These are phyloP conservation scores for Drosophila ezoana DNA, from an alignment of 2,888 invertebrate species.

Conservation along the genomic window DNA sequence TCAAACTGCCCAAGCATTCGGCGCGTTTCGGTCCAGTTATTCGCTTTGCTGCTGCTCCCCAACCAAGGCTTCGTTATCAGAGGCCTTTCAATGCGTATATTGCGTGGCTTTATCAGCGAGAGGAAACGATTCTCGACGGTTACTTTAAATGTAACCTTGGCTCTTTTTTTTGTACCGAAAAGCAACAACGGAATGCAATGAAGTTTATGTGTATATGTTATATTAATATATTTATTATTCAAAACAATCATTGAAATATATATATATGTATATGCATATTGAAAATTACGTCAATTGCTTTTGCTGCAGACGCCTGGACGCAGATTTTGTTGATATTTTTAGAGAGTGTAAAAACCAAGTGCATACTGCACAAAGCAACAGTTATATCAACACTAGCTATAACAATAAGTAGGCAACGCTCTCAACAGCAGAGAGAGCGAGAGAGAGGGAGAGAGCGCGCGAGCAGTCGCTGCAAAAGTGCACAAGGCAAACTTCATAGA, in stretches of 20 bases:
- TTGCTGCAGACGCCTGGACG: slow-evolving; percentile 47
- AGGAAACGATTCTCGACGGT: slow-evolving; percentile 38
- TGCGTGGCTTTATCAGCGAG: slow-evolving; percentile 37
- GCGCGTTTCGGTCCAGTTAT: slow-evolving; percentile 46
- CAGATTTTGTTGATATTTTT: slow-evolving; percentile 30
- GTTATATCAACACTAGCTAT: slow-evolving; percentile 10
- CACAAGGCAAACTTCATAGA: slow-evolving; percentile 25
- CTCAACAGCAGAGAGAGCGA: background rate
- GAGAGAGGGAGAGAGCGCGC: background rate
- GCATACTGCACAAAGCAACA: slow-evolving; percentile 10
- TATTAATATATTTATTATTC: slow-evolving; percentile 2
- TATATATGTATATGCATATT: slow-evolving; percentile 1
- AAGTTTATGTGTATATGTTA: background rate
- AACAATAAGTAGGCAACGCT: slow-evolving; percentile 16
- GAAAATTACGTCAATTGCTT: slow-evolving; percentile 50
- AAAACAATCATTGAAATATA: slow-evolving; percentile 15
- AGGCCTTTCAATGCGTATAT: slow-evolving; percentile 16
- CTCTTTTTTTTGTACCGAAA: slow-evolving; percentile 14
- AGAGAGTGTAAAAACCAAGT: slow-evolving; percentile 32
- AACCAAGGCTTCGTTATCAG: slow-evolving; percentile 20
- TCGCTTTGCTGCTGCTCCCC: background rate
- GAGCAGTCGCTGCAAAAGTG: slow-evolving; percentile 11
- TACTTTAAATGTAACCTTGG: slow-evolving; percentile 46
- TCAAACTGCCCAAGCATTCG: slow-evolving; percentile 6
- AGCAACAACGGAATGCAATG: slow-evolving; percentile 4